phyloP scores from a whole-genome alignment of 2,888 invertebrate genomes.

The Chloromyia formosa region DNA sequence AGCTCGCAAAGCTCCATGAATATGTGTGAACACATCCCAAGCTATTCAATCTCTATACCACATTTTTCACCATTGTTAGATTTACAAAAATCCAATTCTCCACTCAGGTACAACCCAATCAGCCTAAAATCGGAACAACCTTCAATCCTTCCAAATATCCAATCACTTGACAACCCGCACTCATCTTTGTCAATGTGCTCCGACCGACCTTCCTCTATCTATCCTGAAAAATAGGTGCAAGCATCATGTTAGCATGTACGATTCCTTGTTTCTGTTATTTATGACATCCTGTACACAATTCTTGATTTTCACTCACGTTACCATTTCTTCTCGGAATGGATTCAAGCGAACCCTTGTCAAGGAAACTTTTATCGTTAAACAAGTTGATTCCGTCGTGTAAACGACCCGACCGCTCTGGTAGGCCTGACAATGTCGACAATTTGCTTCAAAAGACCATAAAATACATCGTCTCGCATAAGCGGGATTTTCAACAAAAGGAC shows the following conservation, averaged over 20 bases:
- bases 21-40: no score
- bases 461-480: conserved; percentile 30
- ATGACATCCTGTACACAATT: conserved; percentile 35
- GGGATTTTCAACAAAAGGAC: conserved; percentile 12
- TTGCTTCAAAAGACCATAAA: conserved; percentile 45
- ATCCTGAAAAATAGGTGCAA: neutral
- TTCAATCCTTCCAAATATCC: neutral
- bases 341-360: conserved; percentile 44
- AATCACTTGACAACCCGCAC: neutral
- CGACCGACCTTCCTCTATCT: no score
- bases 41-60: no score
- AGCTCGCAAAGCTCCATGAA: no score
- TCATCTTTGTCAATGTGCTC: no score
- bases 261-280: conserved; percentile 38
- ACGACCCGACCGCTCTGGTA: neutral
- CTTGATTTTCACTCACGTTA: neutral
- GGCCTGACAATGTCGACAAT: conserved; percentile 44
- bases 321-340: conserved; percentile 5
- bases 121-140: no score
- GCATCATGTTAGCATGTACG: conserved; percentile 18
- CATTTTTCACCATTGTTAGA: no score
- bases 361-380: conserved; percentile 48
- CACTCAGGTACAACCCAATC: no score
- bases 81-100: no score
- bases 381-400: conserved; percentile 47